A percentile compares a stretch with the other conserved stretches of the same genome.
Evolutionary conservation across 2,797 vertebrate species (phyloP).

Genomic region (Arrhamphus sclerolepis): DNA sequence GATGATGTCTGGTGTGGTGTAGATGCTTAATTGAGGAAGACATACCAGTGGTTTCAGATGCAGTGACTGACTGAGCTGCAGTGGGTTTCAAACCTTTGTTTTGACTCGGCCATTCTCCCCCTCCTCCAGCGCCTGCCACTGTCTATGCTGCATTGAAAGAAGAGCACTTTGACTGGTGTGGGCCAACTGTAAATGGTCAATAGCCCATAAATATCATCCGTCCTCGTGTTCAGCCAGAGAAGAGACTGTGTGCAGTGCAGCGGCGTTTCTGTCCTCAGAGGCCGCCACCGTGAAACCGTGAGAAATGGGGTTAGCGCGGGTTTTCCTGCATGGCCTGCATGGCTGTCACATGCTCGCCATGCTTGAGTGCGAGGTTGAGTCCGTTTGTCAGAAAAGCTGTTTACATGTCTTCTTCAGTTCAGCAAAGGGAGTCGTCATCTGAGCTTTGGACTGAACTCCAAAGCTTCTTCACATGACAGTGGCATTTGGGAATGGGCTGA

Average conservation of each 20-base stretch:
- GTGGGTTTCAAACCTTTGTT: slow-evolving; percentile 44
- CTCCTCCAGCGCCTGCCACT: slow-evolving; percentile 9
- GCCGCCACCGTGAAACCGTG: slow-evolving; percentile 14
- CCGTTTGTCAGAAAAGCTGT: slow-evolving; percentile 49
- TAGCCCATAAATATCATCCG: slow-evolving; percentile 66
- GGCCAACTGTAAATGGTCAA: slow-evolving; percentile 55
- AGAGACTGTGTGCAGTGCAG: slow-evolving; percentile 12
- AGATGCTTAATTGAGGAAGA: slow-evolving; percentile 48
- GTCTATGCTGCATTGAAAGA: slow-evolving; percentile 51
- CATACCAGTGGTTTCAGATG: slow-evolving; percentile 5
- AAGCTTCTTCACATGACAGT: slow-evolving; percentile 36
- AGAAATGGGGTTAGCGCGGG: slow-evolving; percentile 29
- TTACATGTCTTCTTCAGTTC: slow-evolving; percentile 34
- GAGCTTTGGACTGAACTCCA: slow-evolving; percentile 38
- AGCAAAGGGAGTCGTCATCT: slow-evolving; percentile 33
- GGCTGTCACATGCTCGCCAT: slow-evolving; percentile 22
- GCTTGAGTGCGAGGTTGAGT: slow-evolving; percentile 38
- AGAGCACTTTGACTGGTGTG: slow-evolving; percentile 31
- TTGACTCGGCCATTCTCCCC: slow-evolving; percentile 42
- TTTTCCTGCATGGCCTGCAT: slow-evolving; percentile 14
- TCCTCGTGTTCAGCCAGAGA: slow-evolving; percentile 23
- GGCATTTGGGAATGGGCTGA: slow-evolving; percentile 38
- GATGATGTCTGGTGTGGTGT: slow-evolving; percentile 40
- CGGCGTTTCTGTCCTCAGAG: slow-evolving; percentile 11
- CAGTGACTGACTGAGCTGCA: slow-evolving; percentile 52